Evolutionary conservation across 1,140 invertebrate genomes (phyloP), one percentile per base, ranked within the genome.

Genomic region (Leptinotarsa undecemlineata): DNA sequence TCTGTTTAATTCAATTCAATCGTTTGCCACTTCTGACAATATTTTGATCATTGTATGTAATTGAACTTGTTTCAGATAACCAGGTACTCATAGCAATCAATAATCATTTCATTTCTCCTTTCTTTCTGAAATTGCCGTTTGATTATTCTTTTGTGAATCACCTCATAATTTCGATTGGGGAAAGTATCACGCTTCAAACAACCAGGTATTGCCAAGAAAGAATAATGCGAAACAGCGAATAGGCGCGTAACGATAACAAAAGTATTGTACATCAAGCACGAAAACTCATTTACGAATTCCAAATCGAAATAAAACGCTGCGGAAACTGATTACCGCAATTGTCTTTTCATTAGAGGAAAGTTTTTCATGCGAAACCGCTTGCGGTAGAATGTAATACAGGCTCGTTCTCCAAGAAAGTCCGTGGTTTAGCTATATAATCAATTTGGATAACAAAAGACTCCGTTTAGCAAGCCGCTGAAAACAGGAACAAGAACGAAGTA

Each of bases 391-490:
- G 51, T 57, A 57, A 57, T 17, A n/a, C 51, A 57, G 51, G n/a
- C 51, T 57, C 51, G n/a, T 57, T 57, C 51, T 57, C 15, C 17
- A 57, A 17, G 51, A 57, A 57, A 57, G 51, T 3, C n/a, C 15
- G 51, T 17, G 51, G 51, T 57, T 57, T 15, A 57, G 51, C n/a
- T 57, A 57, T 57, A 71, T 60, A 57, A 60, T 60, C 69, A 60
- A 57, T 71, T 71, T 51, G n/a, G 48, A 51, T 71, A 21, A 60
- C 57, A 51, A 60, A 51, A 23, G 57, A 60, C 23, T 26, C 57
- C 33, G 51, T 51, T 51, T 71, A 60, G 57, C 23, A 21, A 71
- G 69, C 33, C 23, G 57, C 21, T 71, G 20, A 33, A 26, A 57
- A n/a, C n/a, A 19, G 14, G n/a, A 69, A 51, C n/a, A 57, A 26